phyloP scores from a whole-genome alignment of 2,797 vertebrate genomes.

The Schizothorax lantsangensis region DNA sequence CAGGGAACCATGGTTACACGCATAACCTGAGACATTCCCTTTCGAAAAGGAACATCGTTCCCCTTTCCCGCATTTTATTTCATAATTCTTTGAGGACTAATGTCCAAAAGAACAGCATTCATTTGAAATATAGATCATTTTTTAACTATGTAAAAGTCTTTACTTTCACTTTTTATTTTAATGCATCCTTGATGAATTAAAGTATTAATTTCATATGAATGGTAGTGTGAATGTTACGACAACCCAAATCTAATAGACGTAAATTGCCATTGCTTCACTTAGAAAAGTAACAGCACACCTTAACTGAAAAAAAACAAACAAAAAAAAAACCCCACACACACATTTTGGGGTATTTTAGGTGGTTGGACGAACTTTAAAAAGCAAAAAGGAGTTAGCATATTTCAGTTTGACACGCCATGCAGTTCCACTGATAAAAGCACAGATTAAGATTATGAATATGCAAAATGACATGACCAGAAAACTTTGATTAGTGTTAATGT shows the following conservation, averaged over 20 bases:
- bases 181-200: not conserved
- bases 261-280: not conserved
- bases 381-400: not conserved
- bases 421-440: not conserved
- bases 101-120: too few relatives aligned
- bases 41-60: too few relatives aligned
- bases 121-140: too few relatives aligned
- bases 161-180: not conserved
- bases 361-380: not conserved
- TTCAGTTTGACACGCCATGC: not conserved
- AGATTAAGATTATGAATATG: conserved; percentile 5
- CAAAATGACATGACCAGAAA: not conserved
- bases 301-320: too few relatives aligned
- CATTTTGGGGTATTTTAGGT: too few relatives aligned
- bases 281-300: not conserved
- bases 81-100: not conserved
- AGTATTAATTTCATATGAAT: not conserved
- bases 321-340: too few relatives aligned
- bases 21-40: too few relatives aligned
- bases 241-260: not conserved
- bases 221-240: not conserved
- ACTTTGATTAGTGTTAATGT: conserved; percentile 28
- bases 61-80: not conserved
- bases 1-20: too few relatives aligned
- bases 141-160: not conserved